Evolutionary conservation across 2,797 vertebrate species (phyloP).

Genomic region (Enteromius radiatus): DNA sequence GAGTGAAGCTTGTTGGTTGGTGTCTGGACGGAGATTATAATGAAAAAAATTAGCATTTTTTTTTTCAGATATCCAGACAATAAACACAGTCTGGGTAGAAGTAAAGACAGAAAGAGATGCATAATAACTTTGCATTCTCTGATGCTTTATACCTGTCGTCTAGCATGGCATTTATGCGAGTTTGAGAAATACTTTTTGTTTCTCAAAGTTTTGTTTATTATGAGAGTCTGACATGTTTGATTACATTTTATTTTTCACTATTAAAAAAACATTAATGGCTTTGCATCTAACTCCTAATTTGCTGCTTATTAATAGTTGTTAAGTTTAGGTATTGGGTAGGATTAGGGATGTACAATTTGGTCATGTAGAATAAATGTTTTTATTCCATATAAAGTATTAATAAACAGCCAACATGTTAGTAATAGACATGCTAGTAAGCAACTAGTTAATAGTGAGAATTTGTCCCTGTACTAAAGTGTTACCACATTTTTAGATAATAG

Average conservation of each 20-base stretch:
- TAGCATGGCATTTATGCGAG: not conserved
- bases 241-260: not conserved
- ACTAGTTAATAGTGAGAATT: not conserved
- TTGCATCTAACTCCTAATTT: not conserved
- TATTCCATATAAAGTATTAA: not conserved
- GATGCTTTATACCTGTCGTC: slow-evolving; percentile 18
- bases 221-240: not conserved
- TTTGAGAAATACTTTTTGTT: slow-evolving; percentile 10
- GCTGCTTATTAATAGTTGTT: not conserved
- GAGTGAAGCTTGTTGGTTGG: slow-evolving; percentile 16
- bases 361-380: not conserved
- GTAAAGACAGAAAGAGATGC: not conserved
- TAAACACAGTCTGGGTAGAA: slow-evolving; percentile 12
- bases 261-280: not conserved
- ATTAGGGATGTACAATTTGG: not conserved
- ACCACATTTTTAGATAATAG: not conserved
- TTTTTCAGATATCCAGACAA: slow-evolving; percentile 18
- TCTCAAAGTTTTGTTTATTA: not conserved
- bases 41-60: slow-evolving; percentile 34
- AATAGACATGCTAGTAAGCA: not conserved
- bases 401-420: not conserved
- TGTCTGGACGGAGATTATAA: slow-evolving; percentile 33
- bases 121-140: slow-evolving; percentile 20
- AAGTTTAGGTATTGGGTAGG: not conserved
- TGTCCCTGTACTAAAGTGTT: not conserved